These are phyloP conservation scores for Arenicola marina DNA, from an alignment of 2,888 invertebrate genomes.

Conservation along the genomic window DNA sequence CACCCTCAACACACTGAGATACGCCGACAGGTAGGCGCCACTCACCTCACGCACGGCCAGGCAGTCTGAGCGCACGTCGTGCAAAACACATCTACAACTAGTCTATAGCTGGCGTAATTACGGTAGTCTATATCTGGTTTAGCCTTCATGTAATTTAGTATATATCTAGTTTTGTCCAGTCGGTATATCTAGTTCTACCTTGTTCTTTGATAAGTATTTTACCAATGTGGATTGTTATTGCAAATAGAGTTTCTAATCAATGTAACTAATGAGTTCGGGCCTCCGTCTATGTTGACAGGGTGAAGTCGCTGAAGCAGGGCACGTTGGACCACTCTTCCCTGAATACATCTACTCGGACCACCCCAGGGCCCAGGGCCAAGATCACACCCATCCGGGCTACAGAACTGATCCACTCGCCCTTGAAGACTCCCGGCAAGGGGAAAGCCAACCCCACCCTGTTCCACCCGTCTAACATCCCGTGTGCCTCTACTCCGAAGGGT, in stretches of 20 bases:
- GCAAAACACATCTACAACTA: background rate
- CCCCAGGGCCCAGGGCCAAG: no score
- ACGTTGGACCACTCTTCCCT: no score
- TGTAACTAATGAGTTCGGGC: no score
- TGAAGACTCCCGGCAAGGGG: background rate
- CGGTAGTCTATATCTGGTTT: background rate
- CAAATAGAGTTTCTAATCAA: no score
- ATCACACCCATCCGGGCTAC: no score
- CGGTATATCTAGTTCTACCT: no score
- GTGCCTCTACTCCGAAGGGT: conserved; percentile 27
- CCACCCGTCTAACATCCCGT: conserved; percentile 31
- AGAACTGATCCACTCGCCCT: background rate
- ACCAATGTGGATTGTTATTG: no score
- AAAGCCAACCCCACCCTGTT: conserved; percentile 17
- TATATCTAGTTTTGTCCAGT: no score
- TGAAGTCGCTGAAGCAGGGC: no score
- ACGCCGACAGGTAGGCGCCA: conserved; percentile 54
- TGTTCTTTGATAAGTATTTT: no score
- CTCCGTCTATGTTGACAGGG: no score
- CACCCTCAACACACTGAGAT: conserved; percentile 59
- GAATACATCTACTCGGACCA: no score
- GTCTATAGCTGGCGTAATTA: background rate
- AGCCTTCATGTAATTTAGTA: background rate
- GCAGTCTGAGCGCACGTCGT: background rate
- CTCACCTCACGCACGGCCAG: background rate